Evolutionary conservation across 64 coral and sea anemone genomes (phyloP), one percentile per base, ranked within the genome.

Genomic region (Stichodactyla helianthus): DNA sequence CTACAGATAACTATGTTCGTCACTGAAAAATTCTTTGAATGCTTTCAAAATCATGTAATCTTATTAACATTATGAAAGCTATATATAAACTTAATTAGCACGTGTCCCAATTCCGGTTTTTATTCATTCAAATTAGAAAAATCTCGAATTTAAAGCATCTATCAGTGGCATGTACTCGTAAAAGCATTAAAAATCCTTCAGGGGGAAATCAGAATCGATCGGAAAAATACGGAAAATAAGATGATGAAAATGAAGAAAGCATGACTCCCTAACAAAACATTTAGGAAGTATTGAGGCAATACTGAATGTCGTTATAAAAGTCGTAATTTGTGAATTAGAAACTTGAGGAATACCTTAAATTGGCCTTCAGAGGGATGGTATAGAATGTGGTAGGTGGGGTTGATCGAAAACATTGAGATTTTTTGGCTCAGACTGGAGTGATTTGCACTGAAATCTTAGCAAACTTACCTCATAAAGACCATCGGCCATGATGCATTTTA

Each of bases 401-500:
- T 12, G 27, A 74, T 28, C 68, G 68, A 74, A 12, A 13, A n/a
- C 1, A 8, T 26, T 26, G 22, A 13, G 68, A 10, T 10, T 74
- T 74, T 31, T 3, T 3, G 3, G 26, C 8, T 74, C 22, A 31
- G 25, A 74, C 31, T 74, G 12, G 68, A 74, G 68, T 74, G 26
- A 74, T 74, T 74, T 74, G 23, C 25, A 28, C 26, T 74, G 68
- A 74, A 74, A 74, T 26, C 12, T 13, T 54, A 5, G 15, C 4
- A 19, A 15, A 74, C 94, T 90, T 57, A 96, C 94, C 91, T 96
- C 91, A 65, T 96, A 96, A 74, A 93, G 81, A 62, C 88, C 88
- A 96, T 96, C 94, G 88, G 94, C 94, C 94, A 96, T 96, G 94
- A 90, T 96, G 88, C 92, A 86, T 67, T 84, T 54, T 84, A 89